Conservation (phyloP, 2,797 vertebrate species). For the Tympanoctomys barrerae region DNA sequence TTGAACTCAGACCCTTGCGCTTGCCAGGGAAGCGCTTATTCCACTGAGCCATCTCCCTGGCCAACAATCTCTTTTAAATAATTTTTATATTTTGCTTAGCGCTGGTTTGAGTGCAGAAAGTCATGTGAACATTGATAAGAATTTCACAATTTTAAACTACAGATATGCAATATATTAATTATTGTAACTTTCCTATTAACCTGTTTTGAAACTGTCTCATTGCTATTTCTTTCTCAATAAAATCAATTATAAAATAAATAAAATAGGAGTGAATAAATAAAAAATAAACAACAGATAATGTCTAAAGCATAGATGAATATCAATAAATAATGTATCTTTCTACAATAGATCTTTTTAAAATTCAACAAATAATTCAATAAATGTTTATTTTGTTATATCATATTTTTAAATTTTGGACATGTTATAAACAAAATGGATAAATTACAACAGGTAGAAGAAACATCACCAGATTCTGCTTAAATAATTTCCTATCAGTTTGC, state of each 20-base stretch:
- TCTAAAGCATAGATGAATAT: not conserved
- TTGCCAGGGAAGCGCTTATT: too few species aligned
- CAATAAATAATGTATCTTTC: not conserved
- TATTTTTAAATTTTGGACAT: not conserved
- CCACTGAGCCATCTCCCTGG: too few species aligned
- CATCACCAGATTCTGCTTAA: not conserved
- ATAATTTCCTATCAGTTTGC: not conserved
- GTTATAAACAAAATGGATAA: not conserved
- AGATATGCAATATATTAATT: not conserved
- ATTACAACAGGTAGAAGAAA: not conserved
- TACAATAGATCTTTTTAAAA: not conserved
- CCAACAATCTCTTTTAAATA: not conserved
- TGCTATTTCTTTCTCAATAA: too few species aligned
- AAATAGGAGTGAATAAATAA: too few species aligned
- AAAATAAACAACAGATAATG: not conserved
- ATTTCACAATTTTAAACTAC: not conserved
- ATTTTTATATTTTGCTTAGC: not conserved
- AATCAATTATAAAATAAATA: too few species aligned
- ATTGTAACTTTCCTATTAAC: too few species aligned
- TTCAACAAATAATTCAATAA: not conserved
- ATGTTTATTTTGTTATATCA: not conserved
- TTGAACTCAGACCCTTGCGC: too few species aligned
- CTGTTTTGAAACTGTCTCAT: too few species aligned
- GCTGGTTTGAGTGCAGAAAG: not conserved
- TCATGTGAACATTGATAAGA: not conserved